phyloP scores from a whole-genome alignment of 2,113 vertebrate species.

The Pedionomus torquatus region DNA sequence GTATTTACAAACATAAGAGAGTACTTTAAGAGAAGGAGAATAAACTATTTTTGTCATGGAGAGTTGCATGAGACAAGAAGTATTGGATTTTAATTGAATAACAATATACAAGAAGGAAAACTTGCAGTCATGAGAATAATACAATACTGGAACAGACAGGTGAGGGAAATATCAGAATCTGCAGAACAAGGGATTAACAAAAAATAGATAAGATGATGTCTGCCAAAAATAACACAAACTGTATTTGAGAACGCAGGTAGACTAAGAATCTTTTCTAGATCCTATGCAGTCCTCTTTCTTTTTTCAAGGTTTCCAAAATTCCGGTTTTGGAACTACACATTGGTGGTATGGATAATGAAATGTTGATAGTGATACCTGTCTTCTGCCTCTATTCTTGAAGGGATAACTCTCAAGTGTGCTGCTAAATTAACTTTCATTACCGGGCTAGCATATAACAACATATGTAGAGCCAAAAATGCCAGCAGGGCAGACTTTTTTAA shows the following conservation, averaged over 20 bases:
- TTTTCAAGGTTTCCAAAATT: neutral
- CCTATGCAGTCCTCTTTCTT: neutral
- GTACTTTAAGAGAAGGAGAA: neutral
- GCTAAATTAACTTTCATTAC: neutral
- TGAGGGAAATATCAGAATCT: neutral
- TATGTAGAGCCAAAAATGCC: neutral
- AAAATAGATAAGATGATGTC: neutral
- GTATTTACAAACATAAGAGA: neutral
- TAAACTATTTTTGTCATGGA: neutral
- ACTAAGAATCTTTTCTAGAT: neutral
- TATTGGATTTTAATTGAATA: neutral
- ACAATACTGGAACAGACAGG: neutral
- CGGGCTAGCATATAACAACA: neutral
- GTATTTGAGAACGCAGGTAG: neutral
- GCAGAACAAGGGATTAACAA: neutral
- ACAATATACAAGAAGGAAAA: neutral
- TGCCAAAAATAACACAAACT: neutral
- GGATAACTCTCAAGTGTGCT: neutral
- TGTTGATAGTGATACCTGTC: neutral
- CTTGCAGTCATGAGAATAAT: neutral
- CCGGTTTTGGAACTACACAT: too few species aligned
- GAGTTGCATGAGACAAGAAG: neutral
- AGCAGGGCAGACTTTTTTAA: neutral
- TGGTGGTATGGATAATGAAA: neutral
- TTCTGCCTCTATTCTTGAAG: neutral